Base-by-base conservation (phyloP, 2,888 invertebrate genomes). In the Acrobasis suavella region DNA sequence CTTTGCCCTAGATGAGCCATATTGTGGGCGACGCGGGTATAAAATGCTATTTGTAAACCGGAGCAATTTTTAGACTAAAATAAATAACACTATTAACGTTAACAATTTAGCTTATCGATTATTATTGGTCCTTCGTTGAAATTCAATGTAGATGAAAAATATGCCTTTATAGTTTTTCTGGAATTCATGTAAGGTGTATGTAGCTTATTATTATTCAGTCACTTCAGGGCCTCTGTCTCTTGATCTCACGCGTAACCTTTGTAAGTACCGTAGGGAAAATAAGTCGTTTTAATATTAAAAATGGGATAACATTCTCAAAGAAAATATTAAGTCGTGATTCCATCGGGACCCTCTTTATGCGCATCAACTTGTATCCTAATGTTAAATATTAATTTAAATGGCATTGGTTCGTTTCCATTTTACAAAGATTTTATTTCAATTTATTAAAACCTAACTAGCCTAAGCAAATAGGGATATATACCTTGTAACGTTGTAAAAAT, bases 251-350 rank as follows among this genome's bases (percentile, higher is more conserved):
- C 75, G 74, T 78, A 83, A 79, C 83, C 85, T 89, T 90, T 89
- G 88, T 85, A 85, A 83, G 82, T 78, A 80, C 77, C 78, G 78
- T 72, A 74, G 81, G 77, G 83, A 80, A 78, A 85, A 86, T 83
- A 85, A 87, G 85, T 83, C 82, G 80, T 79, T 89, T 81, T 82
- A 87, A 89, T 89, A 91, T 89, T 90, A 88, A 90, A 90, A 89
- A 89, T 85, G 85, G 86, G 84, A 87, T 87, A 89, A 89, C 88
- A 86, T 88, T 86, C 85, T 87, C 87, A 89, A 89, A 89, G 89
- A 90, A 91, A 89, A 91, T 89, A 90, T 90, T 89, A 89, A 90
- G 88, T 83, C 83, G 86, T 81, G 81, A 85, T 85, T 88, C 91
- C 88, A 71, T 68, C 65, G 87, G 86, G 90, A 88, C 77, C 77